Evolutionary conservation across 64 coral and sea anemone genomes (phyloP).

Genomic region (Catalaphyllia jardinei): DNA sequence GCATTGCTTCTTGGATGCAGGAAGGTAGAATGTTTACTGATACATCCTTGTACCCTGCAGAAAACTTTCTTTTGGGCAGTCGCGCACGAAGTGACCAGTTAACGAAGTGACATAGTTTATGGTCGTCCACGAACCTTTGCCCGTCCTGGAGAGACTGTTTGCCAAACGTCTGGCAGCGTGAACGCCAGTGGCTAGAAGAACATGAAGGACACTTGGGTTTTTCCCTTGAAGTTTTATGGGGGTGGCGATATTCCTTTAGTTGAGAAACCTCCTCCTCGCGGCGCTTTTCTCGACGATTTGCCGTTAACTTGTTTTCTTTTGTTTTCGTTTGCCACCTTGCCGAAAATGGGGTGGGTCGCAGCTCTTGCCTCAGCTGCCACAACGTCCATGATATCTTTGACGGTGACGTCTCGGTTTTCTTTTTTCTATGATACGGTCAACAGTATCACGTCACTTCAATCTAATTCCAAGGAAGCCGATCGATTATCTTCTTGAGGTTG

Average conservation of each 20-base stretch:
- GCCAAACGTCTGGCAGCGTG: constrained; percentile 26
- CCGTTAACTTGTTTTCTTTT: too few species aligned
- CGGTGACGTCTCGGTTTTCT: constrained; percentile 18
- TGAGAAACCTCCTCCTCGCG: not conserved
- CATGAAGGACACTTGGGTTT: not conserved
- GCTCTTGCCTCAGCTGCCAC: constrained; percentile 11
- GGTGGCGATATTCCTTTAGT: not conserved
- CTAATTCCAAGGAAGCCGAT: constrained; percentile 31
- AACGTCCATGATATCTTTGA: constrained; percentile 10
- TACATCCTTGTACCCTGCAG: constrained; percentile 1
- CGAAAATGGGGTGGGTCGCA: constrained; percentile 22
- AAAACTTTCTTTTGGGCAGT: constrained; percentile 25
- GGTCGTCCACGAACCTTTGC: not conserved
- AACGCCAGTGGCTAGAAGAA: constrained; percentile 5
- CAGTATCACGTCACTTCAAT: constrained; percentile 32
- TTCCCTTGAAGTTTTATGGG: not conserved
- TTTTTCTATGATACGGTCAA: constrained; percentile 16
- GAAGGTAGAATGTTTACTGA: constrained; percentile 26
- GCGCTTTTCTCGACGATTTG: not conserved
- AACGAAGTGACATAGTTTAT: constrained; percentile 21
- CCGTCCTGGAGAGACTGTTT: constrained; percentile 30
- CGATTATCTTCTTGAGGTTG: constrained; percentile 31
- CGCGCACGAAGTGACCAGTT: not conserved
- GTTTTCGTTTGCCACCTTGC: constrained; percentile 25
- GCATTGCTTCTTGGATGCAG: constrained; percentile 9